A percentile compares a stretch with the other conserved stretches of the same genome.
Evolutionary conservation across 2,797 vertebrate genomes (phyloP).

Genomic region (Poecilia wingei): DNA sequence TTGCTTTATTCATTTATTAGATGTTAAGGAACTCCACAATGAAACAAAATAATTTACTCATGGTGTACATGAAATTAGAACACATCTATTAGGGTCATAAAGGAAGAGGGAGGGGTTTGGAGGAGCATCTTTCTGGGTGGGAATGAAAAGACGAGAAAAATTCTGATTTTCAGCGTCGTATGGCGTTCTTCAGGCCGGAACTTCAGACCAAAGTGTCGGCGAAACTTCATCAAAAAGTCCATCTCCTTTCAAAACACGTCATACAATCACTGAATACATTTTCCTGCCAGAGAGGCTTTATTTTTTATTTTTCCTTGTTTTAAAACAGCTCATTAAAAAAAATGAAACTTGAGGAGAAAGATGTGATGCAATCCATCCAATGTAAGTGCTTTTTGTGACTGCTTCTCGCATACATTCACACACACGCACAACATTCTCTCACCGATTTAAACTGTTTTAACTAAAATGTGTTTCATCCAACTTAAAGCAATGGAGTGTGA

Average conservation of each 20-base stretch:
- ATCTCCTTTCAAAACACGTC: conserved; percentile 68
- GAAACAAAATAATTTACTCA: conserved; percentile 97
- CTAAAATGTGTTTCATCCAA: conserved; percentile 59
- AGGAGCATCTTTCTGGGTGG: conserved; percentile 78
- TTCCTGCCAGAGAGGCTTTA: conserved; percentile 29
- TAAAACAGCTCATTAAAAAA: conserved; percentile 71
- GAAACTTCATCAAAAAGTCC: conserved; percentile 23
- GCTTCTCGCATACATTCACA: conserved; percentile 70
- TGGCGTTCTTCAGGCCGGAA: conserved; percentile 81
- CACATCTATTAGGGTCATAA: conserved; percentile 83
- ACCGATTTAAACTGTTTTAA: conserved; percentile 42
- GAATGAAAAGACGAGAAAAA: conserved; percentile 82
- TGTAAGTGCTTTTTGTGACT: conserved; percentile 79
- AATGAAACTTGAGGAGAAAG: conserved; percentile 69
- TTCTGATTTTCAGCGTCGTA: conserved; percentile 81
- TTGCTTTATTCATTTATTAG: conserved; percentile 94
- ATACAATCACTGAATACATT: conserved; percentile 56
- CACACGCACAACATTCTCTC: conserved; percentile 55
- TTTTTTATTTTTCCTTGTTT: conserved; percentile 9
- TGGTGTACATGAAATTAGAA: conserved; percentile 96
- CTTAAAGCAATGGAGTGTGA: conserved; percentile 75
- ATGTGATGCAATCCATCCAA: conserved; percentile 81
- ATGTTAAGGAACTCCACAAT: conserved; percentile 99
- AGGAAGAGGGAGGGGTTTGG: conserved; percentile 61
- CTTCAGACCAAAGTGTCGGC: conserved; percentile 75